A percentile compares a stretch with the other conserved stretches of the same genome.
Evolutionary conservation across 2,888 invertebrate genomes (phyloP).

Genomic region (Escarpia spicata): DNA sequence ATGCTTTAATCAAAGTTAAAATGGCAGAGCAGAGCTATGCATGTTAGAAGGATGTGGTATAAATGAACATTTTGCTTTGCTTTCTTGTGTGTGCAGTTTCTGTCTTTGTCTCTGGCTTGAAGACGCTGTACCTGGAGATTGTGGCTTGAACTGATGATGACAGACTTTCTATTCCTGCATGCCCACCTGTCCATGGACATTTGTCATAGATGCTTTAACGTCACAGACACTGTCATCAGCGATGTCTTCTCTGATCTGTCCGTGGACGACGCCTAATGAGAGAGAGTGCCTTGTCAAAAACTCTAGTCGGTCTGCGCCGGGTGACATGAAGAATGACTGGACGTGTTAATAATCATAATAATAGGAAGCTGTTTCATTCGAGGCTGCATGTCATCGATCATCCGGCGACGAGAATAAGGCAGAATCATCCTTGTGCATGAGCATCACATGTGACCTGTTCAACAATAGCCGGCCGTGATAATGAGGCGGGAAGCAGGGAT

Average conservation of each 20-base stretch:
- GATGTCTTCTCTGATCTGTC: not conserved
- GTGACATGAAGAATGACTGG: not conserved
- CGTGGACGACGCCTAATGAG: not conserved
- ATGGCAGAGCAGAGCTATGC: too few relatives aligned
- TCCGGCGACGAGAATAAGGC: not conserved
- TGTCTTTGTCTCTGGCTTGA: not conserved
- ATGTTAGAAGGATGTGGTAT: too few relatives aligned
- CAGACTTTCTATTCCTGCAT: not conserved
- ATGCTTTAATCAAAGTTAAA: too few relatives aligned
- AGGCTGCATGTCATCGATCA: slow-evolving; percentile 1
- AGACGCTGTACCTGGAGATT: not conserved
- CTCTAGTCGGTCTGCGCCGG: not conserved
- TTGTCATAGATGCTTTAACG: not conserved
- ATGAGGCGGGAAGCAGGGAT: not conserved
- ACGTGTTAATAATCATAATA: slow-evolving; percentile 11
- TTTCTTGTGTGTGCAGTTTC: not conserved
- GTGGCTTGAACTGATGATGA: not conserved
- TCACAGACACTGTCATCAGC: not conserved
- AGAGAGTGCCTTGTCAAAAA: slow-evolving; percentile 13
- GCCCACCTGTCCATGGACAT: not conserved
- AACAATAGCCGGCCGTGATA: not conserved
- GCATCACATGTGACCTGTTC: not conserved
- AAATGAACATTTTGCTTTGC: too few relatives aligned
- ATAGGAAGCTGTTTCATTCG: slow-evolving; percentile 10
- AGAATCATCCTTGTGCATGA: not conserved